Base-by-base conservation (phyloP, 2,113 vertebrate species). In the Halcyon senegalensis region DNA sequence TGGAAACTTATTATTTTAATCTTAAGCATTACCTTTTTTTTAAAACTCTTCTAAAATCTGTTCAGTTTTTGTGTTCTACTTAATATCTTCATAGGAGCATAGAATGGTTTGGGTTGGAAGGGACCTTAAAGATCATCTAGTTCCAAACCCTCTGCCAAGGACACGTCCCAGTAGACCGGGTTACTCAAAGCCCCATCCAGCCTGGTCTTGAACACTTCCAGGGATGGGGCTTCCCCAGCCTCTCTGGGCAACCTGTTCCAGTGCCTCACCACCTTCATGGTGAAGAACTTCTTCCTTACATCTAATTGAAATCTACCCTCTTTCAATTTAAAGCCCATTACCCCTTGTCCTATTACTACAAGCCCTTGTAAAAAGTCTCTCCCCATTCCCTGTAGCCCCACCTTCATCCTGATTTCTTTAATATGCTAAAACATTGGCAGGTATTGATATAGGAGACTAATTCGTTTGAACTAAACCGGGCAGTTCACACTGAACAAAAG, bases 1-100 rank as follows among this genome's bases (percentile, higher is more conserved):
- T 91, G 44, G 91, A 96, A 96, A 90, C 93, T 93, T 91, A 68
- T 91, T 77, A 87, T 91, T 96, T 96, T 89, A 63, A 69, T 53
- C 31, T 55, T 63, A 73, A 77, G 39, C 30, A 25, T 79, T 91
- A 33, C 11, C 12, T 56, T 44, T 56, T 41, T 62, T 62, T 75
- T 76, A 69, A 30, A 92, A 27, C 55, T 63, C 16, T 84, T 60
- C 51, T 39, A 87, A 90, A 80, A 66, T 87, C 55, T 76, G 11
- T 91, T 84, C 64, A 21, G 10, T 27, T 89, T 85, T 90, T 51
- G 44, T 59, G 74, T 76, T 89, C 68, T 85, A 66, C 77, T 84
- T 93, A 93, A 87, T 89, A 90, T 84, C 75, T 43, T 72, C 27
- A 55, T 35, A 37, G 67, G 18, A 37, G 51, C 25, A 50, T 70